A percentile compares a stretch with the other conserved stretches of the same genome.
These are phyloP conservation scores for Sebastes ruberrimus DNA, from an alignment of 2,797 vertebrate genomes.

Conservation along the genomic window DNA sequence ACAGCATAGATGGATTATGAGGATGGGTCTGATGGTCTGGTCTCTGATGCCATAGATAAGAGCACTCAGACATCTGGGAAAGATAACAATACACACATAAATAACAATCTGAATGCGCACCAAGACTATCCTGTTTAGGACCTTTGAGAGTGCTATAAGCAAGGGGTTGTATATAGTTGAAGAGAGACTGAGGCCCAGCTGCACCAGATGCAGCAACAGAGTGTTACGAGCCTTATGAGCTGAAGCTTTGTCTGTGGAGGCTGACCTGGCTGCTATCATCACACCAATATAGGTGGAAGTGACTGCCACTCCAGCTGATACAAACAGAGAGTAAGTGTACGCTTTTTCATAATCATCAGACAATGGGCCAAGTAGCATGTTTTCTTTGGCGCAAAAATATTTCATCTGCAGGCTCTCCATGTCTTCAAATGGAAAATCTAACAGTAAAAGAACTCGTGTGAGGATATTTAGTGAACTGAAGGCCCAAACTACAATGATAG, in stretches of 20 bases:
- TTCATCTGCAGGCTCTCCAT: too few species aligned
- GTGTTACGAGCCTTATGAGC: slow-evolving; percentile 36
- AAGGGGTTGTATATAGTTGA: slow-evolving; percentile 7
- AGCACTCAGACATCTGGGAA: slow-evolving; percentile 61
- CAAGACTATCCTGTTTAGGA: neutral
- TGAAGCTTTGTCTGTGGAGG: slow-evolving; percentile 42
- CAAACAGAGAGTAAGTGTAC: slow-evolving; percentile 34
- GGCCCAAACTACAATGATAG: too few species aligned
- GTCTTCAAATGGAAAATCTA: too few species aligned
- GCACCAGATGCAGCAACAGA: slow-evolving; percentile 55
- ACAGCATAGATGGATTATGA: slow-evolving; percentile 30
- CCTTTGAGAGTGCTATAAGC: neutral
- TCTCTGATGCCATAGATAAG: slow-evolving; percentile 69
- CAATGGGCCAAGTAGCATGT: rapidly evolving
- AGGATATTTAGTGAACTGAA: too few species aligned
- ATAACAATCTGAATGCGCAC: neutral
- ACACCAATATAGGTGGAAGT: slow-evolving; percentile 48
- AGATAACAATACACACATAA: slow-evolving; percentile 22
- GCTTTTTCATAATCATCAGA: neutral
- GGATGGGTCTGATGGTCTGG: slow-evolving; percentile 35
- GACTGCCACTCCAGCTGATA: neutral
- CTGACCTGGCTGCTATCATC: slow-evolving; percentile 45
- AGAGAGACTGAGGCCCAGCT: slow-evolving; percentile 45
- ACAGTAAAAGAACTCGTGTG: too few species aligned
- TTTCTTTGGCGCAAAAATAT: rapidly evolving